Conservation (phyloP, 2,797 vertebrate species). For the Falco biarmicus region DNA sequence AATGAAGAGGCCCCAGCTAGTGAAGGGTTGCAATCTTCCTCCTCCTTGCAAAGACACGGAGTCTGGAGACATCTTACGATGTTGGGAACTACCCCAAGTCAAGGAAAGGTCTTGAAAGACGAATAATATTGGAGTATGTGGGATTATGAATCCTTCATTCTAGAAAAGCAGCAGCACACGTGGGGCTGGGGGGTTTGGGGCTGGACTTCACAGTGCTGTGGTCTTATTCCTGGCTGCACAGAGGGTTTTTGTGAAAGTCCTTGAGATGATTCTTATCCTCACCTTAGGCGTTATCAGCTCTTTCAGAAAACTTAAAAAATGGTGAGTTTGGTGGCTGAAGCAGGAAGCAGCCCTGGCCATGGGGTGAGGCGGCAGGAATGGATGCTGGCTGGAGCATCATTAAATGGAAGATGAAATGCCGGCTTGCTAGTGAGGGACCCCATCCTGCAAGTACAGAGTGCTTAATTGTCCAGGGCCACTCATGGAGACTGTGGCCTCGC, state of each 20-base stretch:
- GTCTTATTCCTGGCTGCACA: accelerated
- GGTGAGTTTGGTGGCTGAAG: neutral
- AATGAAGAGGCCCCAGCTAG: neutral
- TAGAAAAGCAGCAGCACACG: neutral
- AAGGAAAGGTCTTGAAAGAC: neutral
- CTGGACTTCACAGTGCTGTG: neutral
- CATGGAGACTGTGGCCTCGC: neutral
- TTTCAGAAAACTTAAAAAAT: neutral
- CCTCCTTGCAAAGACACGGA: neutral
- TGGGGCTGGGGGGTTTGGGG: neutral
- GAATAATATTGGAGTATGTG: neutral
- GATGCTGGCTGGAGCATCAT: neutral
- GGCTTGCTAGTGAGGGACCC: neutral
- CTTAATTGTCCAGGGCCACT: neutral
- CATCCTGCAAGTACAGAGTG: neutral
- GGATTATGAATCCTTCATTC: neutral
- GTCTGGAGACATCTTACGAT: neutral
- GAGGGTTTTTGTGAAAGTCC: neutral
- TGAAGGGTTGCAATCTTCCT: neutral
- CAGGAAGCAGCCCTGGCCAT: neutral
- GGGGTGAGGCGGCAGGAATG: neutral
- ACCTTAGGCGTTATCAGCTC: neutral
- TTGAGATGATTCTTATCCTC: neutral
- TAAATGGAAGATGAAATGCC: neutral
- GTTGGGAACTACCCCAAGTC: neutral